Base-by-base conservation (phyloP, 1,140 invertebrate species). In the Helicoverpa zea region DNA sequence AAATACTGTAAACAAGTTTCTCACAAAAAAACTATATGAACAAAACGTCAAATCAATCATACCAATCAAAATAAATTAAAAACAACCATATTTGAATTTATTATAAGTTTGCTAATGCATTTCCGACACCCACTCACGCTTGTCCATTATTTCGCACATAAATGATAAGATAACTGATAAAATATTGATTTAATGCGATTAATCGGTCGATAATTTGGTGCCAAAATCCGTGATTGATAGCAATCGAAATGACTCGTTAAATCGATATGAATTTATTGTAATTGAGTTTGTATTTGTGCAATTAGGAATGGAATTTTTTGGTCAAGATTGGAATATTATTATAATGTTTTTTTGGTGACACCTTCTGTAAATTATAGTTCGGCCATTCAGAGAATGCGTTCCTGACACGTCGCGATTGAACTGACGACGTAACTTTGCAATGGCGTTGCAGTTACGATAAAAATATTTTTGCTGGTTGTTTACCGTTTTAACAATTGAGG, bases 181-280 rank as follows among this genome's bases (percentile, higher is more conserved):
- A 47, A 66, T 66, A 66, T 66, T 49, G 47, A 47, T 49, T 66
- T 66, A 66, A 66, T 66, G 43, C 16, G 63, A 66, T 66, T 66
- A 66, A 47, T 49, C 47, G 35, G 12, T 9, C 12, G 63, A 66
- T 66, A 66, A 66, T 13, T 3, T n/a, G 43, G 63, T 43, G 63
- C 35, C 9, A 49, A 49, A 64, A 66, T 49, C 63, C 63, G 63
- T 66, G 63, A 66, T 66, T 66, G 63, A 66, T 66, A 18, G 35
- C n/a, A 18, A 66, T 63, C 59, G 58, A 64, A 51, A 23, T 23
- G 23, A 73, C 56, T 58, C 47, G 35, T 49, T 12, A 49, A 3
- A 18, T 18, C 18, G 35, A 43, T 66, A 43, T 43, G 14, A 47
- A n/a, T 43, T 64, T 43, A n/a, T 43, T 47, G 2, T 3, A 13